Base-by-base conservation (phyloP, 2,888 invertebrate genomes). In the Pycnomerus fuliginosus region DNA sequence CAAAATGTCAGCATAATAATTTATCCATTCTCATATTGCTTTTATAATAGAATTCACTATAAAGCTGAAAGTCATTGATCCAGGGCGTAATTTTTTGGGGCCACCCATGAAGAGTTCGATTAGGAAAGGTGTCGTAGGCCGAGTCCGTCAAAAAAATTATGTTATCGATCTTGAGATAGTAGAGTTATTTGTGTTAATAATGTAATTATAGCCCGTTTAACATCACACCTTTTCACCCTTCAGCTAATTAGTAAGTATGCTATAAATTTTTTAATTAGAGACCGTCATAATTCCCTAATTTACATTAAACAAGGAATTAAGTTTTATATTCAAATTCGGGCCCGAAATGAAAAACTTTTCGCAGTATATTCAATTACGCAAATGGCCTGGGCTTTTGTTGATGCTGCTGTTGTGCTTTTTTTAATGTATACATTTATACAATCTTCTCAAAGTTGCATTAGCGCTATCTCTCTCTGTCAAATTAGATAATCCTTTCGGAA, bases 311-410 rank as follows among this genome's bases (percentile, higher is more conserved):
- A 36, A 30, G 22, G 40, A 45, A 45, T 40, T 25, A 36, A 30
- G 31, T 40, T 41, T 40, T 11, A 20, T 44, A 37, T 37, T 44
- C 23, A 32, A 32, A 44, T 16, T 39, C 10, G 16, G 20, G 27
- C 40, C 32, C 28, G 16, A 41, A 39, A 24, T 34, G 36, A 31
- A 45, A 35, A 39, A 31, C 16, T 44, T 44, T 31, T 29, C 24
- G 29, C 24, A 41, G 35, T 35, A 38, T 30, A 39, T 45, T 45
- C 45, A 45, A 45, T 45, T 45, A 45, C 24, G 45, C 40, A 36
- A 45, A 45, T 44, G 34, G 30, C 41, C 25, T 25, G 14, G n/a
- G 45, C 36, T 36, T 45, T 44, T 40, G 39, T 44, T 39, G 38
- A 30, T 35, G 24, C 14, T 34, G 30, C 29, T 11, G 24, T 16